Evolutionary conservation across 2,113 vertebrate genomes (phyloP).

Genomic region (Amphilophus citrinellus): DNA sequence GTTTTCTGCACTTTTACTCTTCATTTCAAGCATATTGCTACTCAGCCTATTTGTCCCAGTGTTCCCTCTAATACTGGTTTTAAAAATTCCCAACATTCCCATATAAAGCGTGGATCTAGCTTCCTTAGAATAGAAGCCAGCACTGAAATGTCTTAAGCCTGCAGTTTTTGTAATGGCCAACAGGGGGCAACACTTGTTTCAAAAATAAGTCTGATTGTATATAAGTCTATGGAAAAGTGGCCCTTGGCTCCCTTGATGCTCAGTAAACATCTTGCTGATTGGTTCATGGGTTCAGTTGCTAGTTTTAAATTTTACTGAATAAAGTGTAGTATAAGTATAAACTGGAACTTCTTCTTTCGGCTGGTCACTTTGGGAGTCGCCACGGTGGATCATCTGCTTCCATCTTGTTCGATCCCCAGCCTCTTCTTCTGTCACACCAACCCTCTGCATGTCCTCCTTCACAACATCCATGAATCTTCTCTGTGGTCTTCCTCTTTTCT

Average conservation of each 20-base stretch:
- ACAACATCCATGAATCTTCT: neutral
- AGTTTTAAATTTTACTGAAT: neutral
- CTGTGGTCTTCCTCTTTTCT: neutral
- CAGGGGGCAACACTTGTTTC: neutral
- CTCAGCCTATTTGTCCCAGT: neutral
- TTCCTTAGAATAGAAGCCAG: neutral
- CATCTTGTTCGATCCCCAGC: neutral
- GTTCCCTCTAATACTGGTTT: neutral
- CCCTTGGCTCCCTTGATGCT: neutral
- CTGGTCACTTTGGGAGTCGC: no score
- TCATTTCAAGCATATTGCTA: neutral
- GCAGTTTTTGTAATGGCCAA: neutral
- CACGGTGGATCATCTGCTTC: neutral
- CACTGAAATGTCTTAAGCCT: neutral
- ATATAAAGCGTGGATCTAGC: neutral
- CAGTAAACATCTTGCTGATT: fast-evolving
- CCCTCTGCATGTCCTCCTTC: neutral
- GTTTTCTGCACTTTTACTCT: neutral
- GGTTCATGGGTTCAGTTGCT: neutral
- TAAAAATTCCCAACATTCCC: neutral
- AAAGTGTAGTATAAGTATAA: neutral
- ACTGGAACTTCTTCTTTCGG: neutral
- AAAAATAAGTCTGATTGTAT: neutral
- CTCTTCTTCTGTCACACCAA: neutral
- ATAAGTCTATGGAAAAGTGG: fast-evolving